Conservation (phyloP, 2,113 vertebrate genomes). For the Seriola aureovittata region DNA sequence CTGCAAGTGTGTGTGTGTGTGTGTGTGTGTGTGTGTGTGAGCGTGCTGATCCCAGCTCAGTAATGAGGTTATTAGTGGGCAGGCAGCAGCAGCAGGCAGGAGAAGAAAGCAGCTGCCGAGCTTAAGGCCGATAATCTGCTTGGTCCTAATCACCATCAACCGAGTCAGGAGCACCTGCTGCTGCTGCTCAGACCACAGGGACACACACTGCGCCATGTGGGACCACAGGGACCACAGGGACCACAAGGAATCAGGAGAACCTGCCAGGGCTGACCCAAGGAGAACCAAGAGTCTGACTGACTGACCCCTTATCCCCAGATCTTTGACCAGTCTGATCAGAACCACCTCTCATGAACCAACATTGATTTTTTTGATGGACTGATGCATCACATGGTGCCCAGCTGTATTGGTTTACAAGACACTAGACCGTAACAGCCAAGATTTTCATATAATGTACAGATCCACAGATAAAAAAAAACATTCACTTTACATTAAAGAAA, state of each 20-base stretch:
- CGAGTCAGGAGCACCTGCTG: conserved; percentile 82
- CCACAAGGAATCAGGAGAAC: neutral
- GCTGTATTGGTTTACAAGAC: neutral
- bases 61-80: conserved; percentile 79
- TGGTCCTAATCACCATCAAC: conserved; percentile 82
- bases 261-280: neutral
- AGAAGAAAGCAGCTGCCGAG: conserved; percentile 78
- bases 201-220: conserved; percentile 20
- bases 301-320: neutral
- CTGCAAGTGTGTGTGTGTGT: conserved; percentile 23
- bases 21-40: conserved; percentile 22
- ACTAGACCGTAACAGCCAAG: neutral
- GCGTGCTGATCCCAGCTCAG: conserved; percentile 73
- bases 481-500: no score
- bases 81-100: conserved; percentile 68
- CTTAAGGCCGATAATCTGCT: conserved; percentile 81
- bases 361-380: neutral
- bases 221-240: neutral
- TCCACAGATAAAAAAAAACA: no score
- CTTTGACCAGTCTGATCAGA: neutral
- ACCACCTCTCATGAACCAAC: neutral
- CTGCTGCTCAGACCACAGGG: conserved; percentile 52
- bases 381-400: neutral
- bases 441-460: neutral
- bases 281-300: neutral